These are phyloP conservation scores for Priapulus caudatus DNA, from an alignment of 2,888 invertebrate genomes.

Conservation along the genomic window DNA sequence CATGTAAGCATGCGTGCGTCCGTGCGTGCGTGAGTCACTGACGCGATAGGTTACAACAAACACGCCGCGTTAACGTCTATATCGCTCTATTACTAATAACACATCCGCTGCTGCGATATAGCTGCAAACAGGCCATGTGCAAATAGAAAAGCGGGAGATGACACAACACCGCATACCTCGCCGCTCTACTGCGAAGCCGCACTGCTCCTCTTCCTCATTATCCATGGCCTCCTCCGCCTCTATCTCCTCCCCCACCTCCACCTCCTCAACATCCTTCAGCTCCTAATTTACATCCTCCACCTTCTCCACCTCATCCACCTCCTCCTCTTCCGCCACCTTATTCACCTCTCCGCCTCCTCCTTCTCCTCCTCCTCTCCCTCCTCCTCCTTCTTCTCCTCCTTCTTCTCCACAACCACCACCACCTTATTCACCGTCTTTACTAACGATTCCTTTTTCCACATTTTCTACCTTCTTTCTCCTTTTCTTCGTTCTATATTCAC, in stretches of 20 bases:
- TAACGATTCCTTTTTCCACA: conserved; percentile 15
- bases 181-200: background rate
- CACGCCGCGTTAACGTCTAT: too few relatives aligned
- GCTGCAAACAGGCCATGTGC: too few relatives aligned
- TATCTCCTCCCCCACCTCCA: conserved; percentile 22
- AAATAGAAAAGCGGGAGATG: too few relatives aligned
- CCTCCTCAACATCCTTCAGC: conserved; percentile 5
- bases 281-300: background rate
- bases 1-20: too few relatives aligned
- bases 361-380: conserved; percentile 3
- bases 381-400: conserved; percentile 3
- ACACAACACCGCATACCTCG: too few relatives aligned
- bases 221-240: background rate
- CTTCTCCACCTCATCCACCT: conserved; percentile 8
- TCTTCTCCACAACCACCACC: background rate
- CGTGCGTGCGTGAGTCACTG: too few relatives aligned
- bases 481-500: conserved; percentile 18
- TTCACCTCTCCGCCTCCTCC: conserved; percentile 16
- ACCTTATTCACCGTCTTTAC: background rate
- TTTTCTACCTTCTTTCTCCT: conserved; percentile 26
- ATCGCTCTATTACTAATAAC: too few relatives aligned
- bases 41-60: too few relatives aligned
- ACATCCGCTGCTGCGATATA: too few relatives aligned
- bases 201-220: background rate
- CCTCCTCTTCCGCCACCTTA: conserved; percentile 10